Evolutionary conservation across 2,113 vertebrate genomes (phyloP).

Genomic region (Zonotrichia leucophrys): DNA sequence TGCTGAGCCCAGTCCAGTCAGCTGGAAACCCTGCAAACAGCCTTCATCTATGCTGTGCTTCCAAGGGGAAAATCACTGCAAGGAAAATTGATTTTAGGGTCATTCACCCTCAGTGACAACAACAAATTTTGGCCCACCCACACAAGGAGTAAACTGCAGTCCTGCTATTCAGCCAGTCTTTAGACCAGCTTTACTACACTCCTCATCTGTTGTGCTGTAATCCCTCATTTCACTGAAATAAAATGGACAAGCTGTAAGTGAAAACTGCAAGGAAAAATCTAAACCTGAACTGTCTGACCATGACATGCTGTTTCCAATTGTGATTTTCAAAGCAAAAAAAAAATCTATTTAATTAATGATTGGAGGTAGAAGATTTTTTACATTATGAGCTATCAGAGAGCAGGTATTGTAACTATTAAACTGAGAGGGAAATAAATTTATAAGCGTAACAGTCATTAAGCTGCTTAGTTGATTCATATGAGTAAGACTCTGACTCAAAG

Average conservation of each 20-base stretch:
- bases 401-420: conserved; percentile 51
- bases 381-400: background rate
- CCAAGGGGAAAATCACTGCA: conserved; percentile 77
- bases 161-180: background rate
- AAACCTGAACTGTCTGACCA: conserved; percentile 33
- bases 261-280: conserved; percentile 4
- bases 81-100: conserved; percentile 78
- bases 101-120: conserved; percentile 54
- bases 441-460: conserved; percentile 22
- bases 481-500: background rate
- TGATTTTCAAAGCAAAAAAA: conserved; percentile 52
- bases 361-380: background rate
- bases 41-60: conserved; percentile 65
- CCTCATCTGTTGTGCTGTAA: conserved; percentile 14
- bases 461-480: conserved; percentile 23
- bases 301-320: conserved; percentile 26
- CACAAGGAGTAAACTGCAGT: conserved; percentile 39
- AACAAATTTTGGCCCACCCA: conserved; percentile 12
- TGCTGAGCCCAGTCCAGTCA: conserved; percentile 54
- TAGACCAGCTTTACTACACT: background rate
- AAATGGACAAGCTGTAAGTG: background rate
- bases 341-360: conserved; percentile 50
- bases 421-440: background rate
- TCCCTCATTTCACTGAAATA: conserved; percentile 41
- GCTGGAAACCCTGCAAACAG: conserved; percentile 64